Evolutionary conservation across 2,888 invertebrate genomes (phyloP).

Genomic region (Hirudinaria manillensis): DNA sequence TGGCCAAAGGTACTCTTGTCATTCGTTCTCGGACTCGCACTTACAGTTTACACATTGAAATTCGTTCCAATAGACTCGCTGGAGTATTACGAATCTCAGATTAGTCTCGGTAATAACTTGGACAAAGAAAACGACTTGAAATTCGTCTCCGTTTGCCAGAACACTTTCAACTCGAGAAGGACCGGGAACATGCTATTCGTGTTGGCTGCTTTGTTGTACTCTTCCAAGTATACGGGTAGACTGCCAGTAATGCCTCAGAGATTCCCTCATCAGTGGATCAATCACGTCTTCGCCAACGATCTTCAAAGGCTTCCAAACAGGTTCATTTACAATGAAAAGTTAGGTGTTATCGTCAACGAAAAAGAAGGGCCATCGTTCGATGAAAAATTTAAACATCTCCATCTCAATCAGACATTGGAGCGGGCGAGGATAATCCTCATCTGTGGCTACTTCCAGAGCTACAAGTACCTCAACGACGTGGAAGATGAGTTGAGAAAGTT

Average conservation of each 20-base stretch:
- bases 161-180: not conserved
- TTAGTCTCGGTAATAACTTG: too few relatives aligned
- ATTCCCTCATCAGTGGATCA: not conserved
- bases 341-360: not conserved
- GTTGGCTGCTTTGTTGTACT: not conserved
- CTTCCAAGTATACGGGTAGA: not conserved
- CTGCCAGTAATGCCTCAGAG: not conserved
- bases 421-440: not conserved
- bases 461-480: not conserved
- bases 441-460: slow-evolving; percentile 3
- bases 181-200: slow-evolving; percentile 8
- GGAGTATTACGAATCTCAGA: too few relatives aligned
- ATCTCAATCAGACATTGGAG: not conserved
- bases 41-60: too few relatives aligned
- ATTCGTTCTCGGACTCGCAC: too few relatives aligned
- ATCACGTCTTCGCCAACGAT: not conserved
- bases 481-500: not conserved
- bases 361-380: not conserved
- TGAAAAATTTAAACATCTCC: not conserved
- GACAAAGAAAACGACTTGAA: too few relatives aligned
- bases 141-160: slow-evolving; percentile 3
- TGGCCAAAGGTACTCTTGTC: too few relatives aligned
- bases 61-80: too few relatives aligned
- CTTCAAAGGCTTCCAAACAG: not conserved
- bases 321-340: not conserved